A percentile compares a stretch with the other conserved stretches of the same genome.
Evolutionary conservation across 2,797 vertebrate species (phyloP).

Genomic region (Falco rusticolus): DNA sequence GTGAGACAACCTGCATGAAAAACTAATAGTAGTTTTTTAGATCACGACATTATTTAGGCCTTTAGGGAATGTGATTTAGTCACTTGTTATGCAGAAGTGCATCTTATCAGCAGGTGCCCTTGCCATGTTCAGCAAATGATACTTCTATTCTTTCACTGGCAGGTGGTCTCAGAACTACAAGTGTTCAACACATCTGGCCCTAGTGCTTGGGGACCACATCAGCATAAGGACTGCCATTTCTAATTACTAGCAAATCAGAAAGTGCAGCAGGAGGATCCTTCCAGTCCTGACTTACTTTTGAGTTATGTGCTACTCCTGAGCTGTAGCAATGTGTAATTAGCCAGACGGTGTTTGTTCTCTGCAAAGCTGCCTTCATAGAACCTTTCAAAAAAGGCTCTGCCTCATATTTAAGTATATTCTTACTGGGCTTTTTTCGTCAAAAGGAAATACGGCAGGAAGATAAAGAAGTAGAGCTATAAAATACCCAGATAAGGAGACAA

Average conservation of each 20-base stretch:
- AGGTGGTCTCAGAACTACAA: conserved; percentile 68
- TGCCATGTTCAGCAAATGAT: conserved; percentile 64
- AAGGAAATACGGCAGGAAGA: not conserved
- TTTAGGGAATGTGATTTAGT: conserved; percentile 19
- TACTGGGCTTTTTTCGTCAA: not conserved
- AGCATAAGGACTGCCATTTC: conserved; percentile 43
- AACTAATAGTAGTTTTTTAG: conserved; percentile 50
- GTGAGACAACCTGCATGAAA: conserved; percentile 48
- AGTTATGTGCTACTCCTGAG: not conserved
- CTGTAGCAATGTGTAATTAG: not conserved
- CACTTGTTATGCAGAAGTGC: conserved; percentile 48
- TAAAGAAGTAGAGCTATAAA: not conserved
- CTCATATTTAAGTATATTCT: not conserved
- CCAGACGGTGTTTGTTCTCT: not conserved
- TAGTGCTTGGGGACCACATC: conserved; percentile 1
- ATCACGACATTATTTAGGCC: conserved; percentile 46
- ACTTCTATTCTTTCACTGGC: conserved; percentile 27
- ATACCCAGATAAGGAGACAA: not conserved
- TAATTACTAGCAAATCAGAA: conserved; percentile 54
- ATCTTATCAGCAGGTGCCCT: conserved; percentile 45
- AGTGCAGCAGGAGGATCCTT: not conserved
- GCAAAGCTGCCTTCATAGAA: not conserved
- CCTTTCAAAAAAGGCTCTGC: not conserved
- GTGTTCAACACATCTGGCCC: conserved; percentile 32
- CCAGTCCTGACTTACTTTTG: not conserved